phyloP scores from a whole-genome alignment of 1,140 invertebrate species.

The Probaryconus sp. region DNA sequence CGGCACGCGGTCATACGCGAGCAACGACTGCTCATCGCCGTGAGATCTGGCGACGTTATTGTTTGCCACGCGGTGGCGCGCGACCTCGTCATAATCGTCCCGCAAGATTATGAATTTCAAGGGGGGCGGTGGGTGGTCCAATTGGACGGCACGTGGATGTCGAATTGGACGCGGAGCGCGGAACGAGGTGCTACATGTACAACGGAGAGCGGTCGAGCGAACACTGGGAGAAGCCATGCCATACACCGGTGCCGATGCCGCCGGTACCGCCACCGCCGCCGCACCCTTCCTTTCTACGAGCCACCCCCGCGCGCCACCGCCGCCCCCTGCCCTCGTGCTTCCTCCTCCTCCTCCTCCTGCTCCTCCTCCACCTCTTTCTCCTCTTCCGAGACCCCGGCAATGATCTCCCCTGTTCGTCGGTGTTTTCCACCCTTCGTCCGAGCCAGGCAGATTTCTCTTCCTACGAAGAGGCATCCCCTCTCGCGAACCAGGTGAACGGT shows the following conservation, averaged over 20 bases:
- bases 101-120: no score
- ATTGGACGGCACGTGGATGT: neutral
- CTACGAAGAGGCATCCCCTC: slow-evolving; percentile 1
- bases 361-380: slow-evolving; percentile 30
- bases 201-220: slow-evolving; percentile 76
- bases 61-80: no score
- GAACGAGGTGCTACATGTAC: slow-evolving; percentile 61
- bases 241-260: slow-evolving; percentile 57
- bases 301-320: slow-evolving; percentile 23
- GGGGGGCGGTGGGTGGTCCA: slow-evolving; percentile 17
- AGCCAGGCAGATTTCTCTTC: slow-evolving; percentile 23
- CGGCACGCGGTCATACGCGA: no score
- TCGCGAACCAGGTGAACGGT: slow-evolving; percentile 9
- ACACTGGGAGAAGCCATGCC: slow-evolving; percentile 70
- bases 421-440: slow-evolving; percentile 19
- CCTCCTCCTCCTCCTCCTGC: slow-evolving; percentile 28
- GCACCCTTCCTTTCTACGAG: slow-evolving; percentile 49
- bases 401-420: slow-evolving; percentile 16
- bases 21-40: no score
- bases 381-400: slow-evolving; percentile 13
- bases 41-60: no score
- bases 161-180: neutral
- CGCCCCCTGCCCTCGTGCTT: slow-evolving; percentile 21
- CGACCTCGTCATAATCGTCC: no score
- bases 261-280: slow-evolving; percentile 39